Evolutionary conservation across 1,140 invertebrate species (phyloP), one percentile per base, ranked within the genome.

Genomic region (Ridgeia piscesae): DNA sequence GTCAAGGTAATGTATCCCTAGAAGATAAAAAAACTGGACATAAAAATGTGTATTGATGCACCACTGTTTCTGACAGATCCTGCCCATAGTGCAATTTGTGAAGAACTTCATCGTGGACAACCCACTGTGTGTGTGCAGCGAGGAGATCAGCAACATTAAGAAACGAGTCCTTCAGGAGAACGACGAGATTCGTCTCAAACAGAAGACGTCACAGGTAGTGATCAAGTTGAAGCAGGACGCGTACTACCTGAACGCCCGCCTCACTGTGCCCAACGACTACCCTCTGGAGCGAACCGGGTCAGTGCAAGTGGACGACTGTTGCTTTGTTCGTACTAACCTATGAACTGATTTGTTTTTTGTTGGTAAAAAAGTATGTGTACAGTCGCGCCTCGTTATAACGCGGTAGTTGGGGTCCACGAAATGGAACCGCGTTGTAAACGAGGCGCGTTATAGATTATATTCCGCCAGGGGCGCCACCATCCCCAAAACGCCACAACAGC

Each of bases 71-170:
- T 94, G 94, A 34, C 94, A 97, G 96, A 94, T 97, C 58, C 94
- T 97, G 35, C 95, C 96, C 34, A 95, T 97, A 14, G 94, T 98
- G 31, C 96, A 97, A 93, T 97, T 98, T 94, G 95, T 98, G 2
- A 95, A 96, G 89, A 97, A 96, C 91, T 98, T 98, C 95, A 95
- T 98, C 6, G 96, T 97, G 35, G 97, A 97, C 89, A 97, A 98
- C 96, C 97, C 97, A 0, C 95, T 98, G 11, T 97, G 97, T 94
- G 97, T 97, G 89, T 98, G 97, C 94, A 97, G 97, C 91, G 97
- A 97, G 94, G 97, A 98, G 95, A 97, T 98, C 92, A 96, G 96
- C 92, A 94, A 96, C 33, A 95, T 98, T 90, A 97, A 97, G 93
- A 94, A 94, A 91, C 95, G 96, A 91, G 94, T 97, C 21, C 34